Conservation (phyloP, 2,797 vertebrate species). For the Ceryle rudis region DNA sequence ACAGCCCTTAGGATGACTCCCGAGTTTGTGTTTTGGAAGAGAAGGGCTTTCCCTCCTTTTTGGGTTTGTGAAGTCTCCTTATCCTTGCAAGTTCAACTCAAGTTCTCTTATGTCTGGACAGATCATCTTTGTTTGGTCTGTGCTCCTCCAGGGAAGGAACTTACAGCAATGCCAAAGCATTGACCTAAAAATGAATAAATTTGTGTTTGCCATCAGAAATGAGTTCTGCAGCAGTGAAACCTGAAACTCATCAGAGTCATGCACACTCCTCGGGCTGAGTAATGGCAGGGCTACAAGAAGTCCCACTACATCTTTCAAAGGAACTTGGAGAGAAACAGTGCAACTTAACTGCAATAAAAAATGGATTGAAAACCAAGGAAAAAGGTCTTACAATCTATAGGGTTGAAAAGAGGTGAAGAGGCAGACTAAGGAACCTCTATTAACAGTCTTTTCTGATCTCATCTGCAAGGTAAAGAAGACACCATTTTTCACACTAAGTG, state of each 20-base stretch:
- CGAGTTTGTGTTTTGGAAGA: background rate
- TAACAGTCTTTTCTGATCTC: background rate
- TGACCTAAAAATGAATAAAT: slow-evolving; percentile 38
- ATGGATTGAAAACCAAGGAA: background rate
- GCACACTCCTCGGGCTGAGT: background rate
- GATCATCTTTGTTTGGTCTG: slow-evolving; percentile 36
- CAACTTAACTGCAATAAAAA: background rate
- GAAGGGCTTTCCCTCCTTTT: slow-evolving; percentile 3
- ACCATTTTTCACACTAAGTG: background rate
- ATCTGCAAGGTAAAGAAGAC: background rate
- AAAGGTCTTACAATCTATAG: background rate
- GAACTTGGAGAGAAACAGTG: background rate
- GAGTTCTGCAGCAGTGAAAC: slow-evolving; percentile 48
- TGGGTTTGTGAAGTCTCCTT: background rate
- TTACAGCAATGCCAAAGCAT: background rate
- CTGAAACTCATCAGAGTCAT: background rate
- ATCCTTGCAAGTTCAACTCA: slow-evolving; percentile 31
- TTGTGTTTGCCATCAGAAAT: slow-evolving; percentile 1
- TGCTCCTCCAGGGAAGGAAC: slow-evolving; percentile 23
- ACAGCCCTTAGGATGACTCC: background rate
- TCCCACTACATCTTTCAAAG: slow-evolving; percentile 3
- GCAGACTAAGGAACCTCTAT: background rate
- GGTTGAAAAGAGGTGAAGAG: background rate
- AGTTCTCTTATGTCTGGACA: background rate
- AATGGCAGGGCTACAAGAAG: background rate